phyloP scores from a whole-genome alignment of 2,888 invertebrate genomes.

The Phyllotreta cruciferae region DNA sequence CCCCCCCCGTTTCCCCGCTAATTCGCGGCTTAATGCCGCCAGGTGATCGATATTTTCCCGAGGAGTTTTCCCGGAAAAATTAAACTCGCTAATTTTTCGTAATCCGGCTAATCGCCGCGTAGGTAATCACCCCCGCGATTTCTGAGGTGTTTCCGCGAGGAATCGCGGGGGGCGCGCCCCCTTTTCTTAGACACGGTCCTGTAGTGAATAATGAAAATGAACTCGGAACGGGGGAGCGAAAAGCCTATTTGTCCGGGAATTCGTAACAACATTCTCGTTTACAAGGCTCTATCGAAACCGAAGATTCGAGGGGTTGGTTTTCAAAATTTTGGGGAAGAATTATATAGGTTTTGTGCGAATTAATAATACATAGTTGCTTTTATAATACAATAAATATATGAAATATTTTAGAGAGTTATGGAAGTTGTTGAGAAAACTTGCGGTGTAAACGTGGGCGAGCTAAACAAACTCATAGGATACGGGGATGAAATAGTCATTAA shows the following conservation, averaged over 20 bases:
- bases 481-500: conserved; percentile 33
- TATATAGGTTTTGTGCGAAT: no score
- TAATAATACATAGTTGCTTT: no score
- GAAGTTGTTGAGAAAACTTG: no score
- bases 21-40: conserved; percentile 11
- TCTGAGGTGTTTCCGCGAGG: conserved; percentile 43
- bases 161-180: conserved; percentile 35
- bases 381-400: no score
- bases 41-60: no score
- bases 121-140: conserved; percentile 18
- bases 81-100: no score
- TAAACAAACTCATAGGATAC: neutral
- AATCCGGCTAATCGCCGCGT: no score
- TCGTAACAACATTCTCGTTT: conserved; percentile 45
- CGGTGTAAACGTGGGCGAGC: conserved; percentile 12
- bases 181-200: conserved; percentile 34
- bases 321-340: no score
- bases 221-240: conserved; percentile 45
- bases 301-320: neutral
- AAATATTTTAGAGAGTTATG: no score
- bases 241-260: conserved; percentile 51
- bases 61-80: no score
- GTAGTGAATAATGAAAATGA: conserved; percentile 53
- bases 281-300: conserved; percentile 1
- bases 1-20: neutral